Conservation (phyloP, 2,113 vertebrate species). For the Daboia siamensis region DNA sequence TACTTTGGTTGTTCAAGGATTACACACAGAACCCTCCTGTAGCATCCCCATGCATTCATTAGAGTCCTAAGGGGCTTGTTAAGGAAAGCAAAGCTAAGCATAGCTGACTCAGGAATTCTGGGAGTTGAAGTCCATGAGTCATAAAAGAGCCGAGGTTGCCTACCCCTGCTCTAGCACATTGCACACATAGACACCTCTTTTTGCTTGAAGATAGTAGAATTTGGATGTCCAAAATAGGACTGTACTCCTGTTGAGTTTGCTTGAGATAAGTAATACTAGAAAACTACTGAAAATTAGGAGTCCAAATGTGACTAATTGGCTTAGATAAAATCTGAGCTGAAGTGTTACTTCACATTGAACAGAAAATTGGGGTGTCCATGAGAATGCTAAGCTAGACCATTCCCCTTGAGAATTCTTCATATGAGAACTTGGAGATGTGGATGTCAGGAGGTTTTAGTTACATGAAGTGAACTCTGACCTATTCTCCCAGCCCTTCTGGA, state of each 20-base stretch:
- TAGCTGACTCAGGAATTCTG: too few species aligned
- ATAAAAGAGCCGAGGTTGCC: too few species aligned
- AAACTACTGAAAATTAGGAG: not conserved
- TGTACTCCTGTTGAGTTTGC: not conserved
- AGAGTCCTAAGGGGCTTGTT: not conserved
- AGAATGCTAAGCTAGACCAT: not conserved
- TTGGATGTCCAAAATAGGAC: not conserved
- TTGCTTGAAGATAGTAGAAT: not conserved
- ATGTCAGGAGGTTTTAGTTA: not conserved
- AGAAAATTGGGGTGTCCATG: not conserved
- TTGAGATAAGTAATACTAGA: not conserved
- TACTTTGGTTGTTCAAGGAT: not conserved
- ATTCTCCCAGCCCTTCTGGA: not conserved
- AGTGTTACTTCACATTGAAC: not conserved
- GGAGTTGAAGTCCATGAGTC: too few species aligned
- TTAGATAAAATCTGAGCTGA: not conserved
- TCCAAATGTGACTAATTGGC: not conserved
- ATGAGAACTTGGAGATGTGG: not conserved
- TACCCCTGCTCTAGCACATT: not conserved
- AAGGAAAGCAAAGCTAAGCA: not conserved
- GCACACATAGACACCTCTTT: not conserved
- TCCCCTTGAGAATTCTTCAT: not conserved
- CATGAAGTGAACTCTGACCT: not conserved
- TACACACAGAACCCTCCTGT: not conserved
- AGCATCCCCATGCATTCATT: not conserved